Evolutionary conservation across 2,797 vertebrate genomes (phyloP), one percentile per base, ranked within the genome.

Genomic region (Neosilurus hyrtlii): DNA sequence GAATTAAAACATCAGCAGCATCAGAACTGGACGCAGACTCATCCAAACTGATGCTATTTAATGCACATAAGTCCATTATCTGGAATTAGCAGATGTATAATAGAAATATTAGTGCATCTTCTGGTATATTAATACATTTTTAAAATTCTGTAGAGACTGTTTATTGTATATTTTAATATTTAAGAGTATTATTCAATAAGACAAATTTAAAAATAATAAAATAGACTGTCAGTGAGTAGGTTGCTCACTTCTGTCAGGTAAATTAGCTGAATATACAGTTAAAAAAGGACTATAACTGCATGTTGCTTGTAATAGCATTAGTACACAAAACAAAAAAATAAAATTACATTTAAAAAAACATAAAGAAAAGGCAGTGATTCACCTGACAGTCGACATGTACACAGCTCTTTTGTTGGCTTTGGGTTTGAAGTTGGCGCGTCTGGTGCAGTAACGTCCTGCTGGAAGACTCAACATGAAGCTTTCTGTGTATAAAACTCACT

Each of bases 1-100:
- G 90, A 63, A 94, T 89, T 30, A 95, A 89, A 54, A 94, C 88
- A 1, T 89, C 91, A 16, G 89, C 92, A 11, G 93, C 91, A 61
- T 90, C 89, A 2, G 90, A 88, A 30, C 92, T 90, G 18, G 73
- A 83, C 79, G 85, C 54, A 1, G 93, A 93, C 18, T 81, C 90
- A 66, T 90, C 83, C 24, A 88, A 79, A 8, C 61, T 35, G 37
- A 51, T 80, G 35, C 57, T 81, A 72, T 77, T 75, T 18, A 54
- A 20, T 56, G 77, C n/a, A 26, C 35, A 83, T 51, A 30, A 37
- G 52, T 73, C 59, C 76, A 65, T 78, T 26, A 7, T 26, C 76
- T 65, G 14, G 0, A 78, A 51, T 24, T 3, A 12, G 3, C 49
- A 16, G 8, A 54, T 10, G 43, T 43, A 52, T 24, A 74, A 22